Evolutionary conservation across 30 jellyfish, hydroid and myxozoan species (phyloP).

Genomic region (Rhopilema esculentum): DNA sequence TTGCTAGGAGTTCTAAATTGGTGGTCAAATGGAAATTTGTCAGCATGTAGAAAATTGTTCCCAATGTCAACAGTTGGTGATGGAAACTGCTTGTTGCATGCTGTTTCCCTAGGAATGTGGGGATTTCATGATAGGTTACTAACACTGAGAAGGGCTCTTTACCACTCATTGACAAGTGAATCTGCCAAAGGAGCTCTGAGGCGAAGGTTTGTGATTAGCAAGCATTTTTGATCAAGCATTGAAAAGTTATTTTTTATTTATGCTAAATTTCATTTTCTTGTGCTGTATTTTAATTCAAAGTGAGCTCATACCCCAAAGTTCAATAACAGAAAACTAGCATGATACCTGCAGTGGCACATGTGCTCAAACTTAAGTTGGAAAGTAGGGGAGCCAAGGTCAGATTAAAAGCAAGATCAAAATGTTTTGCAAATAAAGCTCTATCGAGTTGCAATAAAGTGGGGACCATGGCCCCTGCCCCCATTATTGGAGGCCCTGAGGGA

Average conservation of each 20-base stretch:
- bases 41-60: slow-evolving; percentile 86
- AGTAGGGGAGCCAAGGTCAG: too few relatives aligned
- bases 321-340: too few relatives aligned
- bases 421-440: too few relatives aligned
- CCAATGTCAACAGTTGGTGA: slow-evolving; percentile 96
- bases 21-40: slow-evolving; percentile 82
- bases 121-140: slow-evolving; percentile 92
- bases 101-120: slow-evolving; percentile 97
- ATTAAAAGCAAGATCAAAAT: too few relatives aligned
- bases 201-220: slow-evolving; percentile 55
- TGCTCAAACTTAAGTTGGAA: too few relatives aligned
- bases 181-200: slow-evolving; percentile 66
- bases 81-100: slow-evolving; percentile 94
- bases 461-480: too few relatives aligned
- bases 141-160: slow-evolving; percentile 81
- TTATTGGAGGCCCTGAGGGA: too few relatives aligned
- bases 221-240: not conserved
- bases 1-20: slow-evolving; percentile 80
- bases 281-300: too few relatives aligned
- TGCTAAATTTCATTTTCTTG: too few relatives aligned
- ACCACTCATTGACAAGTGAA: slow-evolving; percentile 49
- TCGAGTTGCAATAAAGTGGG: too few relatives aligned
- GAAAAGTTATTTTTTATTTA: not conserved
- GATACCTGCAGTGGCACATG: too few relatives aligned
- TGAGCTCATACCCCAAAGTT: too few relatives aligned